Percentiles rank a stretch among this genome's conserved stretches.
Conservation (phyloP, 23 tunicate species). For the Halocynthia roretzi region DNA sequence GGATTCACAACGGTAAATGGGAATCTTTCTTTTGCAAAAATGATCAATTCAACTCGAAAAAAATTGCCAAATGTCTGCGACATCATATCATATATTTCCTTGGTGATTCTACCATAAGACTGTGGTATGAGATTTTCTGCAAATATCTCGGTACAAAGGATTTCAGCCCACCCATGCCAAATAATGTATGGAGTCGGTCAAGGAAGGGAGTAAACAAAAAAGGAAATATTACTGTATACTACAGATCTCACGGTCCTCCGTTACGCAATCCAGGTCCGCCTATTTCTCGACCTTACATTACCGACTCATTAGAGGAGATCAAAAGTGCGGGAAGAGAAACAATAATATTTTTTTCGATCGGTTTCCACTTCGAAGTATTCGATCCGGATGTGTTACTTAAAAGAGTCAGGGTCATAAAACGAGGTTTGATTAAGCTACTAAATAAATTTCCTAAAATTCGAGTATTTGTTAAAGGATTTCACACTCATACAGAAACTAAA, state of each 20-base stretch:
- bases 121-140: constrained; percentile 21
- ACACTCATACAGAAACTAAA: too few relatives aligned
- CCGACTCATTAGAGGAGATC: constrained; percentile 17
- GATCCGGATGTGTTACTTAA: constrained; percentile 16
- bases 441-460: too few relatives aligned
- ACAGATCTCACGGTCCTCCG: constrained; percentile 51
- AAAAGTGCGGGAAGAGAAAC: constrained; percentile 1
- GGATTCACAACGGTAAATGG: constrained; percentile 12
- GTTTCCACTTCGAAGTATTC: constrained; percentile 14
- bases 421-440: too few relatives aligned
- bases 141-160: too few relatives aligned
- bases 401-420: background rate
- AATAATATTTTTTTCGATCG: background rate
- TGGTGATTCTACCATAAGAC: constrained; percentile 50
- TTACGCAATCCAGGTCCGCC: constrained; percentile 48
- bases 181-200: too few relatives aligned
- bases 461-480: too few relatives aligned
- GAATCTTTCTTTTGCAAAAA: background rate
- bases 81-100: constrained; percentile 24
- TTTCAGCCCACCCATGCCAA: too few relatives aligned
- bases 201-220: background rate
- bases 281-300: constrained; percentile 33
- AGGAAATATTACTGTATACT: constrained; percentile 23
- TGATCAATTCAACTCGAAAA: background rate
- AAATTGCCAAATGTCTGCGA: background rate